phyloP scores from a whole-genome alignment of 1,140 invertebrate genomes.

The Aphaenogaster floridana region DNA sequence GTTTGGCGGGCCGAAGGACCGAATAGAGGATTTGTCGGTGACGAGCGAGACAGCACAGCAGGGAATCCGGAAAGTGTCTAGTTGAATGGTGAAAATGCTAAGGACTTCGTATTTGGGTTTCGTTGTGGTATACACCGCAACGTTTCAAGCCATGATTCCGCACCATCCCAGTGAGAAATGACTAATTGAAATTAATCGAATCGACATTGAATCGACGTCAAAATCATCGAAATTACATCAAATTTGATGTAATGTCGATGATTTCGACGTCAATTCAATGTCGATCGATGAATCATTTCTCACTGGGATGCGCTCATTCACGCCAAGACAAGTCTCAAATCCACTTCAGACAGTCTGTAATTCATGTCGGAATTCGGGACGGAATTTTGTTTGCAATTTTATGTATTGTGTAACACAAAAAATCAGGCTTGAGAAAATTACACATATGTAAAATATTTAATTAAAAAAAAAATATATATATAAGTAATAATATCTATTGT shows the following conservation, averaged over 20 bases:
- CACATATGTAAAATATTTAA: no score
- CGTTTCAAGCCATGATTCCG: neutral
- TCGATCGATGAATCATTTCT: no score
- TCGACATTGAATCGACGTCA: no score
- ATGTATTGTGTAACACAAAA: no score
- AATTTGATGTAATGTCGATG: no score
- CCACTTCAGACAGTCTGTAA: neutral
- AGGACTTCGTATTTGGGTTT: neutral
- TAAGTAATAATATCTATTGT: no score
- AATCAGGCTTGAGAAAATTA: no score
- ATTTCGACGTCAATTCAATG: no score
- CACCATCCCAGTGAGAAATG: no score
- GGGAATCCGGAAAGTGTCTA: conserved; percentile 6
- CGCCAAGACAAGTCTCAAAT: neutral
- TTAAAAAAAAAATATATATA: no score
- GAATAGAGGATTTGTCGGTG: conserved; percentile 18
- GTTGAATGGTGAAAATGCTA: conserved; percentile 18
- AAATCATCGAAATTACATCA: no score
- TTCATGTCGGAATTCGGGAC: neutral
- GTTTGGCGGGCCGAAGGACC: conserved; percentile 17
- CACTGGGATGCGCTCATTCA: neutral
- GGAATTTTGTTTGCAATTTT: neutral
- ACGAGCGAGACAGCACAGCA: neutral
- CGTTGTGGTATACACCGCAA: neutral
- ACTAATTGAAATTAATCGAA: no score